These are phyloP conservation scores for Anser cygnoides DNA, from an alignment of 2,113 vertebrate species.

Conservation along the genomic window DNA sequence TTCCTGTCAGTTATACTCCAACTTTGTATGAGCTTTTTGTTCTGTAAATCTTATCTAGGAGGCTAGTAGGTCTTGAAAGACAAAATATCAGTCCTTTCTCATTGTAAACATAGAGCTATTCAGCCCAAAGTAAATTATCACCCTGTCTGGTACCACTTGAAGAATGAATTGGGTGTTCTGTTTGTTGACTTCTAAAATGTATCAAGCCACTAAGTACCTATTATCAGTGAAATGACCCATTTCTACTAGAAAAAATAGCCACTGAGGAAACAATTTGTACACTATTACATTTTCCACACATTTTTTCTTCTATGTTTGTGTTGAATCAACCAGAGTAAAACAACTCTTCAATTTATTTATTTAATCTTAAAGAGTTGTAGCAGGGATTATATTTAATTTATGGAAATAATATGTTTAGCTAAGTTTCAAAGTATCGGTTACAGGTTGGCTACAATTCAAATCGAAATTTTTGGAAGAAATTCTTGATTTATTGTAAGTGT, in stretches of 20 bases:
- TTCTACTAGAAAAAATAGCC: not conserved
- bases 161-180: not conserved
- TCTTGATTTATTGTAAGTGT: not conserved
- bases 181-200: slow-evolving; percentile 17
- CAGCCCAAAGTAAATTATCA: slow-evolving; percentile 1
- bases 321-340: not conserved
- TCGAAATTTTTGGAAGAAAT: not conserved
- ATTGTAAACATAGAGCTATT: not conserved
- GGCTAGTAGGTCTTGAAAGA: not conserved
- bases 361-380: not conserved
- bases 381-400: not conserved
- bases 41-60: not conserved
- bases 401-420: not conserved
- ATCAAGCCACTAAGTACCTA: slow-evolving; percentile 8
- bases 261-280: slow-evolving; percentile 17
- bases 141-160: not conserved
- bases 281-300: not conserved
- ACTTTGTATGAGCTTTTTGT: not conserved
- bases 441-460: not conserved
- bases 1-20: not conserved
- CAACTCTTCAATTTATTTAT: not conserved
- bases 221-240: not conserved
- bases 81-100: not conserved
- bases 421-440: not conserved
- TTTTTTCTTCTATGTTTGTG: not conserved